A percentile compares a stretch with the other conserved stretches of the same genome.
phyloP scores from a whole-genome alignment of 2,888 invertebrate species.

The Electrophaes corylata region DNA sequence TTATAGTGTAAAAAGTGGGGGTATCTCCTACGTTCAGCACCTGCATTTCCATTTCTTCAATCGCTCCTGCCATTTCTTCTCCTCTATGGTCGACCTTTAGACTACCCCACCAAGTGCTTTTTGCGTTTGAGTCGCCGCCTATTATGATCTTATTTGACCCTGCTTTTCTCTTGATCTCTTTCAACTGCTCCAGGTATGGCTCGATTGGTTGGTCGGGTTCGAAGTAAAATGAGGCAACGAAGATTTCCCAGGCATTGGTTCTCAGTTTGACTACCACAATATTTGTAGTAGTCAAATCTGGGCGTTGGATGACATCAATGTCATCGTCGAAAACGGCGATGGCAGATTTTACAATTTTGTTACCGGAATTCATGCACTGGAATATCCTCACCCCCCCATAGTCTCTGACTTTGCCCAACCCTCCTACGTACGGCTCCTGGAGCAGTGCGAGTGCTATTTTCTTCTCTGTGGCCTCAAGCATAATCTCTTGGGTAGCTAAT shows the following conservation, averaged over 20 bases:
- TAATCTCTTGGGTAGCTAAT: background rate
- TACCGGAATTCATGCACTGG: slow-evolving; percentile 3
- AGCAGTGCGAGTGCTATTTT: too few species aligned
- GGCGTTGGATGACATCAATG: background rate
- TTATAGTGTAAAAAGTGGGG: slow-evolving; percentile 1
- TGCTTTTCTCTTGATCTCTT: background rate
- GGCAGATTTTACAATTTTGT: slow-evolving; percentile 9
- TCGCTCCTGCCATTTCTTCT: too few species aligned
- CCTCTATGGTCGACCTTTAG: too few species aligned
- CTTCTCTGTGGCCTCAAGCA: too few species aligned
- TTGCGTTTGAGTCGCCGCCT: slow-evolving; percentile 4
- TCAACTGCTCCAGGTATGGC: slow-evolving; percentile 10
- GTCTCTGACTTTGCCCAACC: background rate
- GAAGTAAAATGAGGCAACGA: slow-evolving; percentile 5
- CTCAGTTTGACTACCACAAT: too few species aligned
- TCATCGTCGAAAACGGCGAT: slow-evolving; percentile 11
- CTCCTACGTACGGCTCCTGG: too few species aligned
- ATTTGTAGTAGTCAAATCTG: background rate
- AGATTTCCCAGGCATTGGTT: slow-evolving; percentile 7
- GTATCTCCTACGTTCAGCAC: background rate
- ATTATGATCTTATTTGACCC: background rate
- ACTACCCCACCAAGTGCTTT: too few species aligned
- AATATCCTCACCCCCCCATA: slow-evolving; percentile 13
- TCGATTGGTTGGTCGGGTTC: slow-evolving; percentile 6
- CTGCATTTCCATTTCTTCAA: too few species aligned